A percentile compares a stretch with the other conserved stretches of the same genome.
Evolutionary conservation across 37 sponge, comb jelly and placozoan genomes (phyloP).

Genomic region (Diacarnus erythraeanus): DNA sequence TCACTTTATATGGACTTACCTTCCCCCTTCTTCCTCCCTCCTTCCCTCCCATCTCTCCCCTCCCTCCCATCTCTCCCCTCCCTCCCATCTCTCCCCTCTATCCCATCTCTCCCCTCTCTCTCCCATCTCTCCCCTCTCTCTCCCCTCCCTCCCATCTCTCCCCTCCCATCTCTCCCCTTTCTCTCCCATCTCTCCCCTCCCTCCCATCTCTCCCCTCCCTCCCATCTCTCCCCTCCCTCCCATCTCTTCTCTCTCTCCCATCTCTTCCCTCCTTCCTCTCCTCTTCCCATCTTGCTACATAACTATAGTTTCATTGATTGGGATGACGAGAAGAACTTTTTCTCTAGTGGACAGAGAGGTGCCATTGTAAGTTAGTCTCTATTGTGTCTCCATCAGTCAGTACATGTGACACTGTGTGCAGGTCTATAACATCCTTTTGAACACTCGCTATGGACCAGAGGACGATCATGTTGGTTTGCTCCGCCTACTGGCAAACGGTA

Average conservation of each 20-base stretch:
- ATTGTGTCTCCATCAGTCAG: background rate
- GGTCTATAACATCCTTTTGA: conserved; percentile 56
- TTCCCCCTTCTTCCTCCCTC: too few species aligned
- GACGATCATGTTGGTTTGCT: conserved; percentile 71
- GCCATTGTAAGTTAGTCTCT: conserved; percentile 61
- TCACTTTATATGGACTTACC: too few species aligned
- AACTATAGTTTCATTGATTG: conserved; percentile 44
- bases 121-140: too few species aligned
- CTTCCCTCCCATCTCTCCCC: too few species aligned
- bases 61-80: too few species aligned
- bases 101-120: too few species aligned
- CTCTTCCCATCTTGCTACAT: background rate
- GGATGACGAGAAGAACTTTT: conserved; percentile 77
- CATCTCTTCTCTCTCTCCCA: background rate
- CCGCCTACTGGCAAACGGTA: conserved; percentile 62
- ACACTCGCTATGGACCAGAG: conserved; percentile 56
- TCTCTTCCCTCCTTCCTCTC: background rate
- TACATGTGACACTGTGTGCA: background rate
- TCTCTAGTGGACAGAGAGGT: conserved; percentile 77
- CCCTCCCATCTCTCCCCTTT: too few species aligned
- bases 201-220: background rate
- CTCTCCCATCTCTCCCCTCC: background rate
- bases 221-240: background rate
- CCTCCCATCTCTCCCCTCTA: too few species aligned
- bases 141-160: too few species aligned